These are phyloP conservation scores for Liolophura sinensis DNA, from an alignment of 1,140 invertebrate species.

Conservation along the genomic window DNA sequence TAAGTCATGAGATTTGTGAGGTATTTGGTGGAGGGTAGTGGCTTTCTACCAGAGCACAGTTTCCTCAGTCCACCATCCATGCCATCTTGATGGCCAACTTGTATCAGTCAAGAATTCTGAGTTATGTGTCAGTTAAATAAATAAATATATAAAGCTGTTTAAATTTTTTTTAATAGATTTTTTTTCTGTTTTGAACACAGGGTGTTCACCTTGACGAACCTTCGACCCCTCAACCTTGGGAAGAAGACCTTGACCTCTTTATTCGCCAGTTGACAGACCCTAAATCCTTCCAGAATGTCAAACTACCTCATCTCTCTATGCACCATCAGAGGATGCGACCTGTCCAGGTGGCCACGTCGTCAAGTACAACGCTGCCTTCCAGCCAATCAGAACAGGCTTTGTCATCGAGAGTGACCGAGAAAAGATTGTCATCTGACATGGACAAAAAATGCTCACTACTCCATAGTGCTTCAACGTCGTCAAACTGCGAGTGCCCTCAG, in stretches of 20 bases:
- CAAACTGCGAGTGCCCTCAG: neutral
- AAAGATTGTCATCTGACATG: neutral
- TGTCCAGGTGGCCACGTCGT: neutral
- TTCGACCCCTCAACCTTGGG: conserved; percentile 16
- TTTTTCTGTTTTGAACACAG: conserved; percentile 15
- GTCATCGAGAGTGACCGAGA: neutral
- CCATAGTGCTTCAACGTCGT: neutral
- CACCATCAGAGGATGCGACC: neutral
- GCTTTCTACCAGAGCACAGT: too few species aligned
- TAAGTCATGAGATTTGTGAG: too few species aligned
- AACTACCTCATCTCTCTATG: neutral
- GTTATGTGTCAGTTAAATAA: too few species aligned
- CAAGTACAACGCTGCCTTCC: conserved; percentile 1
- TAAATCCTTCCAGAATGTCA: conserved; percentile 15
- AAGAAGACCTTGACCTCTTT: conserved; percentile 22
- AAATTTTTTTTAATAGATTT: neutral
- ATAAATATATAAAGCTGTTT: too few species aligned
- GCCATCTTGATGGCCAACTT: too few species aligned
- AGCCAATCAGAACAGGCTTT: neutral
- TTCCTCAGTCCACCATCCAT: too few species aligned
- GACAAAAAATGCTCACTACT: neutral
- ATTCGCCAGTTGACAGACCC: conserved; percentile 25
- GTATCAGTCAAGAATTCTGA: too few species aligned
- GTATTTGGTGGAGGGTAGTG: too few species aligned
- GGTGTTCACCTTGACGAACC: conserved; percentile 27